Conservation (phyloP, 2,888 invertebrate genomes). For the Cremastobaeus sp. region DNA sequence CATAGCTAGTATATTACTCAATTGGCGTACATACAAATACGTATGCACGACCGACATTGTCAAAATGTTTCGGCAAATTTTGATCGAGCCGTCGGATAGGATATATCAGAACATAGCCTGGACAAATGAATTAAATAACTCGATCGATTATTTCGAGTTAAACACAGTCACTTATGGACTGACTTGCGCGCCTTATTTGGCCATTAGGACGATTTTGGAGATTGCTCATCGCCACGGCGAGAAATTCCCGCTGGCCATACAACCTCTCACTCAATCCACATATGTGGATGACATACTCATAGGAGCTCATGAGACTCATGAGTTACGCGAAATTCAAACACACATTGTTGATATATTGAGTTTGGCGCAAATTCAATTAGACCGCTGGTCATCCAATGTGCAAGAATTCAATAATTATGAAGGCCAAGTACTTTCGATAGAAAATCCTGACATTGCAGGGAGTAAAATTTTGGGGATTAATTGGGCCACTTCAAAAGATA, state of each 20-base stretch:
- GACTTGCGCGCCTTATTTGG: background rate
- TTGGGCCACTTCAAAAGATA: too few relatives aligned
- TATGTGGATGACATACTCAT: background rate
- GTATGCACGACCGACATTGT: background rate
- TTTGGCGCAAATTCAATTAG: background rate
- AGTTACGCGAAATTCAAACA: background rate
- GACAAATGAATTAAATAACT: background rate
- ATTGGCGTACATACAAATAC: background rate
- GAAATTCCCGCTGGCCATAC: background rate
- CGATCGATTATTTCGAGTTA: too few relatives aligned
- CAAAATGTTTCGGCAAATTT: background rate
- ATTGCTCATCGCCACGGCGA: background rate
- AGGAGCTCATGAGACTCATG: background rate
- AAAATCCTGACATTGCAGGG: background rate
- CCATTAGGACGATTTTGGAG: background rate
- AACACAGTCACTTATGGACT: background rate
- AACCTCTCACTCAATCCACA: background rate
- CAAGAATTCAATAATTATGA: background rate
- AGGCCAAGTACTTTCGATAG: background rate
- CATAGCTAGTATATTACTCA: background rate
- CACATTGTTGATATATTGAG: background rate
- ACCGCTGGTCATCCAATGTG: background rate
- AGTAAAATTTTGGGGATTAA: background rate
- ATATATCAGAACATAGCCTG: background rate
- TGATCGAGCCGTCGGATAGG: background rate